Base-by-base conservation (phyloP, 2,113 vertebrate genomes). In the Rafetus swinhoei region DNA sequence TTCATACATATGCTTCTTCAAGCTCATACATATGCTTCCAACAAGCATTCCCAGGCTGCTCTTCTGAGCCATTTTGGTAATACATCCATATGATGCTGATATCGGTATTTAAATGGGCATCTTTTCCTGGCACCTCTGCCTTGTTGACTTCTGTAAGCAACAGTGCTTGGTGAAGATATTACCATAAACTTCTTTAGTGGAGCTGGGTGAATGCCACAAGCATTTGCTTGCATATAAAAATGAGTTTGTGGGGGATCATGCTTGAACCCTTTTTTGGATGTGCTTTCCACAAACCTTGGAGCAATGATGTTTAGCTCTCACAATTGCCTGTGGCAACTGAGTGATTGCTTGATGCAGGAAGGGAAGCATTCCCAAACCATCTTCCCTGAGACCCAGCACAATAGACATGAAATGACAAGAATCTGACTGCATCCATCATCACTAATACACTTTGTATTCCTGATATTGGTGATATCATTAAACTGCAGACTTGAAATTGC, bases 1-100 rank as follows among this genome's bases (percentile, higher is more conserved):
- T 89, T 96, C 88, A 94, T 96, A 96, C 84, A 96, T 94, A 96
- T 93, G 92, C 86, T 97, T 95, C 93, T 91, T 97, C 81, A 95
- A 90, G 87, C 84, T 97, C 74, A 93, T 95, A 97, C 84, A 93
- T 93, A 96, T 94, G 90, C 87, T 97, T 57, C 92, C 81, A 82
- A 94, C 79, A 95, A 96, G 93, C 92, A 96, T 87, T 59, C 87
- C 86, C 87, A 92, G 76, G 90, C 53, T 95, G 95, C 89, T 93
- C 88, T 85, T 93, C 93, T 62, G 87, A 90, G 65, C 81, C 93
- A 21, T 90, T 95, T 79, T 86, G 10, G 29, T 95, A 35, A 56
- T 32, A 35, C 84, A 95, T 94, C 92, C 89, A 81, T 89, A 88
- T 79, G 82, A 83, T 72, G 89, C 84, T 74, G 25, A 45, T 89